Conservation (phyloP, 2,797 vertebrate species). For the Oryzias sinensis region DNA sequence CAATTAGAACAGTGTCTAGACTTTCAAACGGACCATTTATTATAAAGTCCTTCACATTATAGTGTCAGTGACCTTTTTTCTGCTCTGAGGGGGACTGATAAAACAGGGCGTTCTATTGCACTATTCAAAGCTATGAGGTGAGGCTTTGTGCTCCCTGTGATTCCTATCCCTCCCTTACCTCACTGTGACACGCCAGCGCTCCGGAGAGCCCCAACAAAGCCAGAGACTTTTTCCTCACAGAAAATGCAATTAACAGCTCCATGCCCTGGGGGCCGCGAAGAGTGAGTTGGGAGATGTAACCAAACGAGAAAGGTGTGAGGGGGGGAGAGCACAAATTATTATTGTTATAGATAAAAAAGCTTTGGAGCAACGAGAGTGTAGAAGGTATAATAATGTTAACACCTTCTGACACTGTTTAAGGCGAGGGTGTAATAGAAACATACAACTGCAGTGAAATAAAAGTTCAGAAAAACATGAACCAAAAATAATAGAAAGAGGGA, state of each 20-base stretch:
- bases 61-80: conserved; percentile 52
- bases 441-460: conserved; percentile 38
- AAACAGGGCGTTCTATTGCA: conserved; percentile 35
- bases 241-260: conserved; percentile 77
- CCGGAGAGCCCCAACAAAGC: conserved; percentile 62
- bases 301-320: conserved; percentile 23
- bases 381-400: conserved; percentile 11
- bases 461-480: conserved; percentile 23
- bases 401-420: conserved; percentile 30
- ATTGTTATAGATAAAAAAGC: conserved; percentile 44
- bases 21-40: conserved; percentile 35
- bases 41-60: conserved; percentile 24
- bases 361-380: conserved; percentile 13
- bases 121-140: conserved; percentile 37
- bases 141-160: conserved; percentile 37
- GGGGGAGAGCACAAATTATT: conserved; percentile 6
- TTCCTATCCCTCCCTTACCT: conserved; percentile 54
- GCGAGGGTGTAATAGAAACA: conserved; percentile 5
- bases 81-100: conserved; percentile 48
- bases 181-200: conserved; percentile 41
- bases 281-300: conserved; percentile 45
- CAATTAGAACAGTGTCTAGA: conserved; percentile 38
- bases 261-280: conserved; percentile 41
- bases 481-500: neutral
- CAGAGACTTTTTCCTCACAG: conserved; percentile 59